A percentile compares a stretch with the other conserved stretches of the same genome.
phyloP scores from a whole-genome alignment of 2,888 invertebrate species.

The Harmothoe impar region DNA sequence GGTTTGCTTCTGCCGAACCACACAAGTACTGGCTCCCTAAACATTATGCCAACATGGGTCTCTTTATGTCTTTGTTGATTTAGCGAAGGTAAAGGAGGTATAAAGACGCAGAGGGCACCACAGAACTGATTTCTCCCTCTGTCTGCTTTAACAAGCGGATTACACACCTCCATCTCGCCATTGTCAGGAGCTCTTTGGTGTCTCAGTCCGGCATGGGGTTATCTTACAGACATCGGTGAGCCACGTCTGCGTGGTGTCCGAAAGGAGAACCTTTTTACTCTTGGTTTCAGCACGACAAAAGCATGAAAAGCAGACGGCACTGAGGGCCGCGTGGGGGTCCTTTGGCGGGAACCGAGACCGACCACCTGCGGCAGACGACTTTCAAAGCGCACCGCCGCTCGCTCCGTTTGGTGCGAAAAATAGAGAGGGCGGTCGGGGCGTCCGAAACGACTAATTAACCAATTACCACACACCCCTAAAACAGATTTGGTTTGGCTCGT shows the following conservation, averaged over 20 bases:
- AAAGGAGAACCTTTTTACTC: slow-evolving; percentile 7
- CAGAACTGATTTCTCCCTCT: background rate
- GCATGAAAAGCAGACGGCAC: slow-evolving; percentile 26
- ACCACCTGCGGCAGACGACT: slow-evolving; percentile 38
- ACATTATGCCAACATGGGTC: slow-evolving; percentile 12
- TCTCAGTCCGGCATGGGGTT: background rate
- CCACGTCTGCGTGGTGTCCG: background rate
- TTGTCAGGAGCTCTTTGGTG: background rate
- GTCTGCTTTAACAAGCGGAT: background rate
- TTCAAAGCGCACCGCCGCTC: background rate
- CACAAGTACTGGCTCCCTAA: too few relatives aligned
- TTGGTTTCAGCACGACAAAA: background rate
- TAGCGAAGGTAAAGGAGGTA: background rate
- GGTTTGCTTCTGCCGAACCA: too few relatives aligned
- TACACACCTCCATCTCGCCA: background rate
- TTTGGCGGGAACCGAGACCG: background rate
- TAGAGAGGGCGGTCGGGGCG: background rate
- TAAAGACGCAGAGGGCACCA: background rate
- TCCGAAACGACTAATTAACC: slow-evolving; percentile 9
- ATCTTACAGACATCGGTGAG: background rate
- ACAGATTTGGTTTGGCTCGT: background rate
- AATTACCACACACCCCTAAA: background rate
- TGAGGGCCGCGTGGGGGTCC: background rate
- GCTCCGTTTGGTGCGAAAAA: slow-evolving; percentile 31
- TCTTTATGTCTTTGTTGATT: background rate